These are phyloP conservation scores for Leptocoma aspasia DNA, from an alignment of 2,113 vertebrate species.

Conservation along the genomic window DNA sequence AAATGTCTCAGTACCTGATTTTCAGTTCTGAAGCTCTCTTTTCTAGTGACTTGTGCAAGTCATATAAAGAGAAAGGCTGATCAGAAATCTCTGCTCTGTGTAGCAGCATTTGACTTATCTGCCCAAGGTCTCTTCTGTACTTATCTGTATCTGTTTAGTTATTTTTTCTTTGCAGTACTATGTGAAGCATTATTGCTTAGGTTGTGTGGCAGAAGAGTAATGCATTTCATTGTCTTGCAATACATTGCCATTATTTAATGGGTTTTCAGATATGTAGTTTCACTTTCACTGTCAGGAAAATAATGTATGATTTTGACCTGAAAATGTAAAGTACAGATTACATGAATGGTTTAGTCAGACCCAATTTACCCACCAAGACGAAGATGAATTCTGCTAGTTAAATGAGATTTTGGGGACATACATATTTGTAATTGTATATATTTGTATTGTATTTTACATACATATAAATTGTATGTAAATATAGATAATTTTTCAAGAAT, in stretches of 20 bases:
- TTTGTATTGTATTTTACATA: too few species aligned
- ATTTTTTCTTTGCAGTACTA: background rate
- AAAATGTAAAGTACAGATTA: slow-evolving; percentile 29
- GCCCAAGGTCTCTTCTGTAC: background rate
- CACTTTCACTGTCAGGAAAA: background rate
- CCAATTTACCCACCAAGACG: background rate
- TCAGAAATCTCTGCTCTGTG: background rate
- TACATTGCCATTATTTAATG: background rate
- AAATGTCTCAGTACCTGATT: background rate
- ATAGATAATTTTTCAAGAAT: slow-evolving; percentile 21
- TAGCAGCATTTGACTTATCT: background rate
- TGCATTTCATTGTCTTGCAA: background rate
- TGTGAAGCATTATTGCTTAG: background rate
- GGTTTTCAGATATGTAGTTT: background rate
- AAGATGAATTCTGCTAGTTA: slow-evolving; percentile 53
- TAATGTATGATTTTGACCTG: background rate
- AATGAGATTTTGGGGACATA: slow-evolving; percentile 32
- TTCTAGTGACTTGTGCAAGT: background rate
- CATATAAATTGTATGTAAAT: too few species aligned
- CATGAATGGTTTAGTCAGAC: slow-evolving; percentile 17
- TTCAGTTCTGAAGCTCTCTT: background rate
- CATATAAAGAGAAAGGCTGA: background rate
- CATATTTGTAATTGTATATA: background rate
- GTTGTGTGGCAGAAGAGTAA: background rate
- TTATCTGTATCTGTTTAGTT: background rate